Base-by-base conservation (phyloP, 2,888 invertebrate species). In the Electrophaes corylata region DNA sequence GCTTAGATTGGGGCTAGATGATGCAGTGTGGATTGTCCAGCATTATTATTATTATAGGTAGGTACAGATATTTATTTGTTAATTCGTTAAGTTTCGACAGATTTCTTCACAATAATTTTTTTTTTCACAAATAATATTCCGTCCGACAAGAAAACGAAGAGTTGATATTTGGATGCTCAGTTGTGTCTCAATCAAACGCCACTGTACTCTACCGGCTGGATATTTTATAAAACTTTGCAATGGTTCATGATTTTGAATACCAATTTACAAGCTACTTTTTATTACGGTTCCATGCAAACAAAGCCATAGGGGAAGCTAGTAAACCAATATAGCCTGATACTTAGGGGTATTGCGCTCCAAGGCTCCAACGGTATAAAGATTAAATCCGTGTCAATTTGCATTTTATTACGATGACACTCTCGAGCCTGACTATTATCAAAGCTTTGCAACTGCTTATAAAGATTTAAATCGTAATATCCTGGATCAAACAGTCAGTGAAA, bases 361-460 rank as follows among this genome's bases (percentile, higher is more conserved):
- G 20, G 74, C 81, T 87, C 37, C 80, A 78, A 76, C 79, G 79
- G 80, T 75, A n/a, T n/a, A 80, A 87, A 83, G 88, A 88, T 88
- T 88, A 89, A 86, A 88, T 87, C 83, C 78, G 79, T 83, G 83
- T 81, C 86, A 85, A 90, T 89, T 90, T 90, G 84, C 88, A 90
- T 90, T 90, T 88, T 88, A 85, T 86, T 86, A 89, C 83, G 78
- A 84, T 79, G 82, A 79, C 78, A 83, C 81, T 81, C 81, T 82
- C 81, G 76, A 81, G 81, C 81, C 73, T 75, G 78, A 83, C 84
- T 84, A 81, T 80, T 85, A 86, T 81, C 76, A 78, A 78, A 79
- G 81, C 73, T 84, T 83, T 79, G 76, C 75, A 71, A 73, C 73
- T 75, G 76, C 78, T 84, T 79, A 78, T 75, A 78, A 72, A 66